Conservation (phyloP, 1,140 invertebrate species). For the Stratiolaelaps scimitus region DNA sequence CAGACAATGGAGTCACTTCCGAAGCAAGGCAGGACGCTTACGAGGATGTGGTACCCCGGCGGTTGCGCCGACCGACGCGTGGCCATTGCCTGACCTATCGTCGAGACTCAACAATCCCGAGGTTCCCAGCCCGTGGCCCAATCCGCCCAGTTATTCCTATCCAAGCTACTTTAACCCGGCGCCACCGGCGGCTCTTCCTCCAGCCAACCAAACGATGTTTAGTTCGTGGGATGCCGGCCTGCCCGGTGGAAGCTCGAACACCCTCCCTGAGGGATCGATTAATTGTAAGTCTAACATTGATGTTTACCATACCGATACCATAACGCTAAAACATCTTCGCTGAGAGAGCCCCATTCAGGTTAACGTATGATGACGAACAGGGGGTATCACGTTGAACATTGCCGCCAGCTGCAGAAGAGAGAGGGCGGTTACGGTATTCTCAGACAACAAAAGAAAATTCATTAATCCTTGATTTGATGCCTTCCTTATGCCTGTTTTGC, state of each 20-base stretch:
- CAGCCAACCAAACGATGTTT: no score
- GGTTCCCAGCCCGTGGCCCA: not conserved
- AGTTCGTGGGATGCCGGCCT: not conserved
- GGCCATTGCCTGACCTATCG: constrained; percentile 6
- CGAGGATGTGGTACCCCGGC: not conserved
- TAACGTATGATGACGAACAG: no score
- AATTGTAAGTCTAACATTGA: constrained; percentile 15
- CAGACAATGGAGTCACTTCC: not conserved
- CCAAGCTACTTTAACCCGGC: constrained; percentile 14
- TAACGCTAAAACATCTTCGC: no score
- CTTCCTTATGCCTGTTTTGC: no score
- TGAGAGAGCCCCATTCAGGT: no score
- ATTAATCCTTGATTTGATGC: no score
- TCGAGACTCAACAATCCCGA: not conserved
- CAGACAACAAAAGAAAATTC: no score
- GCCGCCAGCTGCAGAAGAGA: no score
- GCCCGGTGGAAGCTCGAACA: not conserved
- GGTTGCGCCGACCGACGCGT: not conserved
- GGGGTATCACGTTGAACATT: no score
- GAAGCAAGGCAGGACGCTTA: not conserved
- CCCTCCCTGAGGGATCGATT: not conserved
- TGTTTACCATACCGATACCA: no score
- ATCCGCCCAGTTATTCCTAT: not conserved
- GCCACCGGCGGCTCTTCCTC: not conserved
- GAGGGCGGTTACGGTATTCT: no score